phyloP scores from a whole-genome alignment of 2,888 invertebrate species.

The Diplazon laetatorius region DNA sequence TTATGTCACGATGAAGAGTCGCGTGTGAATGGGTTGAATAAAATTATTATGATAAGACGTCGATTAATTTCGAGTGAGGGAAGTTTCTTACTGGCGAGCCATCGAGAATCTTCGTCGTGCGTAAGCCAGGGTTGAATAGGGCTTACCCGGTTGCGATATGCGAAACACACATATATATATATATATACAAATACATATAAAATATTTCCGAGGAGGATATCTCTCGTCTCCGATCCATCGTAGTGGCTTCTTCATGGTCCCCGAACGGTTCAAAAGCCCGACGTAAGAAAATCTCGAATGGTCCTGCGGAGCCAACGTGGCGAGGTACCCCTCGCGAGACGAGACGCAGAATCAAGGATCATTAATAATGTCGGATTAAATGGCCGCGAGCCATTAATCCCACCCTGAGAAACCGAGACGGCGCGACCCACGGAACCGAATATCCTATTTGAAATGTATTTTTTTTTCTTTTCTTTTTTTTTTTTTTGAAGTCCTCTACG shows the following conservation, averaged over 20 bases:
- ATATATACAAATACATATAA: slow-evolving; percentile 47
- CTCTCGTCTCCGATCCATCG: slow-evolving; percentile 28
- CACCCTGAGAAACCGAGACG: slow-evolving; percentile 67
- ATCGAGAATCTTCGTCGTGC: slow-evolving; percentile 60
- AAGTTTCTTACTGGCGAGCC: slow-evolving; percentile 75
- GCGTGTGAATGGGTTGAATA: slow-evolving; percentile 74
- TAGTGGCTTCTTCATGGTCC: slow-evolving; percentile 19
- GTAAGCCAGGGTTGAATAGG: slow-evolving; percentile 78
- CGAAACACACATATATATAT: slow-evolving; percentile 48
- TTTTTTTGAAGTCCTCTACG: slow-evolving; percentile 60
- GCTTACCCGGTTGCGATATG: slow-evolving; percentile 69
- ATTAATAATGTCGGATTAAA: slow-evolving; percentile 82
- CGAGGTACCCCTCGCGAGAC: slow-evolving; percentile 58
- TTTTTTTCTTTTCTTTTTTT: no score
- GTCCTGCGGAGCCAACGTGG: slow-evolving; percentile 63
- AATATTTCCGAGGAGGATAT: slow-evolving; percentile 47
- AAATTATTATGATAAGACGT: slow-evolving; percentile 80
- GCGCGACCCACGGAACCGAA: slow-evolving; percentile 68
- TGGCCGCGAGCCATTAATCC: slow-evolving; percentile 78
- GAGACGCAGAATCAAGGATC: slow-evolving; percentile 76
- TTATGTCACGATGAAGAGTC: slow-evolving; percentile 28
- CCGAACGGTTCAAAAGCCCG: background rate
- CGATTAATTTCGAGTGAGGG: slow-evolving; percentile 78
- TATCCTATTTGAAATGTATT: slow-evolving; percentile 80
- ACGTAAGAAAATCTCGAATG: slow-evolving; percentile 75